Evolutionary conservation across 2,797 vertebrate species (phyloP).

Genomic region (Scomberomorus guttatus): DNA sequence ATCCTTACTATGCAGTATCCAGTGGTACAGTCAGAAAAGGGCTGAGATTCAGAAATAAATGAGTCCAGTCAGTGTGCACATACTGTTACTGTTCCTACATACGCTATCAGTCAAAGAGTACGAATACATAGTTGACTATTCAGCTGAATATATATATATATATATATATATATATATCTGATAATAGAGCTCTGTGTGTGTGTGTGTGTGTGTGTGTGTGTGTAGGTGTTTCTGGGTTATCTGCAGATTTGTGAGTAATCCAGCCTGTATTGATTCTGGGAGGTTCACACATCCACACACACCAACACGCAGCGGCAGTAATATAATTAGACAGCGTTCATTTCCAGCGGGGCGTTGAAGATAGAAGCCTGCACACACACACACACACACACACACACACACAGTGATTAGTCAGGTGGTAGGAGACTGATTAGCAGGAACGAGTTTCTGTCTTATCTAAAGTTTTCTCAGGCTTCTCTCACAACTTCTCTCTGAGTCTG

Average conservation of each 20-base stretch:
- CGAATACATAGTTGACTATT: constrained; percentile 12
- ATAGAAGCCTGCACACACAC: constrained; percentile 34
- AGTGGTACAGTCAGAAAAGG: too few relatives aligned
- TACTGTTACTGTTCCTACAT: constrained; percentile 26
- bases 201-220: constrained; percentile 7
- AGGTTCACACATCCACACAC: constrained; percentile 29
- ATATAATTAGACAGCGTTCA: constrained; percentile 45
- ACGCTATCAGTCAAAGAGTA: constrained; percentile 9
- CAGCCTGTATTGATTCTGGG: constrained; percentile 58
- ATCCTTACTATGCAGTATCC: too few relatives aligned
- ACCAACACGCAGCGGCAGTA: neutral
- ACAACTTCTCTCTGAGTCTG: neutral
- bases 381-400: constrained; percentile 11
- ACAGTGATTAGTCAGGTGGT: constrained; percentile 47
- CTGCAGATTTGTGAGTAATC: constrained; percentile 60
- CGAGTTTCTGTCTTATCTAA: constrained; percentile 43
- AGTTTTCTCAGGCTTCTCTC: constrained; percentile 46
- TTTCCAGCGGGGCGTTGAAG: constrained; percentile 20
- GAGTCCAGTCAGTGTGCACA: too few relatives aligned
- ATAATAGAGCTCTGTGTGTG: constrained; percentile 1
- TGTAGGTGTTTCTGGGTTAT: constrained; percentile 48
- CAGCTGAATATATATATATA: too few relatives aligned
- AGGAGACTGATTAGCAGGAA: constrained; percentile 42
- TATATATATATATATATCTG: constrained; percentile 19
- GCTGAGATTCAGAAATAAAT: neutral